Evolutionary conservation across 2,113 vertebrate genomes (phyloP).

Genomic region (Nothoprocta pentlandii): DNA sequence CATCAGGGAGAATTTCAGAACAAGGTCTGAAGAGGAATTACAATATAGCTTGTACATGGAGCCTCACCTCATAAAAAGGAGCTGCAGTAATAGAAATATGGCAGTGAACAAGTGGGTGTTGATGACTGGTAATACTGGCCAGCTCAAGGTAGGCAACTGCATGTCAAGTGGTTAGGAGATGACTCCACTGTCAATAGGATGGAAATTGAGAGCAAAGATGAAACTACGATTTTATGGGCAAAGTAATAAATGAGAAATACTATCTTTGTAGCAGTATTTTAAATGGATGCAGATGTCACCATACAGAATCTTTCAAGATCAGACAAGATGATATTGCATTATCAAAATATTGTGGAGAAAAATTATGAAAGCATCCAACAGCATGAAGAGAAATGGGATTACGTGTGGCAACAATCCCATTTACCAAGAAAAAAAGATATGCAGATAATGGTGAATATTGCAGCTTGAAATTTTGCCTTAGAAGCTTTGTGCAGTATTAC

Average conservation of each 20-base stretch:
- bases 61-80: neutral
- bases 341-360: neutral
- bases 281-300: neutral
- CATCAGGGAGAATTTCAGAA: neutral
- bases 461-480: neutral
- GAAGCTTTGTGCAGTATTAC: neutral
- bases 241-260: neutral
- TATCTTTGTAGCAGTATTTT: neutral
- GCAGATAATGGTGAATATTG: neutral
- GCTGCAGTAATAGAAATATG: neutral
- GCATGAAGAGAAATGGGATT: neutral
- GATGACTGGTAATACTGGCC: neutral
- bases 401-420: neutral
- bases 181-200: neutral
- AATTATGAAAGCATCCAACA: neutral
- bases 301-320: neutral
- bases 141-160: neutral
- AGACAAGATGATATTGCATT: neutral
- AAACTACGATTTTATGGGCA: neutral
- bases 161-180: neutral
- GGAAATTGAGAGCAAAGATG: neutral
- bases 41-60: neutral
- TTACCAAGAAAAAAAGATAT: neutral
- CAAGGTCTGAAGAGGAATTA: neutral
- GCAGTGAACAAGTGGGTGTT: neutral